Percentiles rank a stretch among this genome's conserved stretches.
These are phyloP conservation scores for Oncorhynchus keta DNA, from an alignment of 2,113 vertebrate species.

Conservation along the genomic window DNA sequence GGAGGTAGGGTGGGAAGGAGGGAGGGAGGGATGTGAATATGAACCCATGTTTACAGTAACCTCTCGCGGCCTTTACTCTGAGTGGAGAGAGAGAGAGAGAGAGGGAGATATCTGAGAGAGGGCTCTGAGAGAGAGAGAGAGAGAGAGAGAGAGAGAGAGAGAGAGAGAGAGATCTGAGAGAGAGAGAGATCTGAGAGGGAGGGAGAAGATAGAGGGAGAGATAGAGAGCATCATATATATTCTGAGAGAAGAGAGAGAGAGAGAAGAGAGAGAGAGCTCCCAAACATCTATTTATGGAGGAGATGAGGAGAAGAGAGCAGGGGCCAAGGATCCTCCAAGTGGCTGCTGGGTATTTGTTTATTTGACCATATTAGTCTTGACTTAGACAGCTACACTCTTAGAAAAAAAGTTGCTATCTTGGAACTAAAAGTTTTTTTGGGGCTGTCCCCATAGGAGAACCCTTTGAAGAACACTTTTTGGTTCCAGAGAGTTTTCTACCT, in stretches of 20 bases:
- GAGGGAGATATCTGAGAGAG: conserved; percentile 1
- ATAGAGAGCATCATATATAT: background rate
- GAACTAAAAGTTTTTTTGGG: too few species aligned
- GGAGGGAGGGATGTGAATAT: background rate
- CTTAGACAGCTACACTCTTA: background rate
- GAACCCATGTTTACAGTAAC: conserved; percentile 44
- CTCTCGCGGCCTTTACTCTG: conserved; percentile 20
- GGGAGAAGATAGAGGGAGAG: background rate
- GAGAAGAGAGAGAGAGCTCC: conserved; percentile 13
- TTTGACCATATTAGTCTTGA: conserved; percentile 63
- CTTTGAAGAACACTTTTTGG: too few species aligned
- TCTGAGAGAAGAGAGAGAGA: background rate
- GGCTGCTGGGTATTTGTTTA: conserved; percentile 28
- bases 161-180: conserved; percentile 3
- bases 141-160: background rate
- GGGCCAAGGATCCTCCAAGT: conserved; percentile 24
- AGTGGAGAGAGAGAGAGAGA: background rate
- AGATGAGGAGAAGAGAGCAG: conserved; percentile 27
- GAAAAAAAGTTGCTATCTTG: too few species aligned
- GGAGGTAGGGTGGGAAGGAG: too few species aligned
- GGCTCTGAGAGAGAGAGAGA: background rate
- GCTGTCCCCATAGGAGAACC: too few species aligned
- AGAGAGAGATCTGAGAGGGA: background rate
- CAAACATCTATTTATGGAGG: conserved; percentile 36
- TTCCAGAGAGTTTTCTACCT: too few species aligned